These are phyloP conservation scores for Prolemur simus DNA, from an alignment of 2,113 vertebrate genomes.

Conservation along the genomic window DNA sequence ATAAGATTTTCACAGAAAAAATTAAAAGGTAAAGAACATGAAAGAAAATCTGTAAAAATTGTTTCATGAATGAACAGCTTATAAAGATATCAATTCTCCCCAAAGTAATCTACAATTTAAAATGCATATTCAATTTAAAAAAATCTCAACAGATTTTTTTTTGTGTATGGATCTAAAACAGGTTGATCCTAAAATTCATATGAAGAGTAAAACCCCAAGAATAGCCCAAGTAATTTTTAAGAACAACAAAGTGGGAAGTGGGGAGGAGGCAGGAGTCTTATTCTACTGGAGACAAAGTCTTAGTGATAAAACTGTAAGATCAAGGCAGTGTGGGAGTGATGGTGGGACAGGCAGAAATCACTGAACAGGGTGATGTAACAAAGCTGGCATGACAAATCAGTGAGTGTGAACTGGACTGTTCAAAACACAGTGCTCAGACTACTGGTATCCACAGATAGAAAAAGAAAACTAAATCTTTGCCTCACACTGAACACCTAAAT, in stretches of 20 bases:
- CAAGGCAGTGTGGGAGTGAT: background rate
- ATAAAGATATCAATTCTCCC: background rate
- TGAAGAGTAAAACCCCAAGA: background rate
- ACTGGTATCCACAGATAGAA: background rate
- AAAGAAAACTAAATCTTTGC: background rate
- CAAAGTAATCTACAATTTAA: background rate
- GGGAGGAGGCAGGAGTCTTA: background rate
- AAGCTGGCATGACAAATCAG: background rate
- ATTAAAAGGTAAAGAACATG: background rate
- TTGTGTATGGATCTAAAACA: background rate
- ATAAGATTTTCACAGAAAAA: constrained; percentile 6
- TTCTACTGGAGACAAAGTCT: background rate
- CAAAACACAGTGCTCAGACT: background rate
- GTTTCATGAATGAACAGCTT: background rate
- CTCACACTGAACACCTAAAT: background rate
- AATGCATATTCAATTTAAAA: background rate
- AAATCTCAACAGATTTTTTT: background rate
- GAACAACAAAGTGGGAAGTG: background rate
- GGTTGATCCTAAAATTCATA: background rate
- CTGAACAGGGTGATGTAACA: background rate
- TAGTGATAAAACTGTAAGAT: background rate
- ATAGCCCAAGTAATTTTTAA: background rate
- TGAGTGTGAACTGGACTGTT: background rate
- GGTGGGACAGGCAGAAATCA: background rate
- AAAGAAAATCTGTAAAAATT: constrained; percentile 6